Evolutionary conservation across 2,113 vertebrate genomes (phyloP), one percentile per base, ranked within the genome.

Genomic region (Willisornis vidua): DNA sequence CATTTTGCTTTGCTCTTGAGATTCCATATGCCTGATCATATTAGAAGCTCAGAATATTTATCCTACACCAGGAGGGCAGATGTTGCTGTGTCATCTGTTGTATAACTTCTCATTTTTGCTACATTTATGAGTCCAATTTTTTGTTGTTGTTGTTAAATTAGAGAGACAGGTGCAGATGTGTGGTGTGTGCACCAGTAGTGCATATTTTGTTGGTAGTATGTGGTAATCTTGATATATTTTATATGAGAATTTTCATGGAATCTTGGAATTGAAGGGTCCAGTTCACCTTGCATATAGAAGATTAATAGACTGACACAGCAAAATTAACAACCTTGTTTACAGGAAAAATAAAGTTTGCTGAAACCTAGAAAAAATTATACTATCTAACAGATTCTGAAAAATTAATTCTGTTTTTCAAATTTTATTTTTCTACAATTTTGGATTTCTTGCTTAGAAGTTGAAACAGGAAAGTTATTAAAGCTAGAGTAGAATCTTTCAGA

Each of bases 21-120:
- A 89, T 37, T 81, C 63, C 61, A 41, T 85, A 45, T 95, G 10
- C 68, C 94, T 95, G 66, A 87, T 95, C 22, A 54, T 84, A 84
- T 71, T 94, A 95, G 19, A 83, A 14, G 49, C 67, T 49, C 72
- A 70, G 71, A 72, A 66, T 31, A 67, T 94, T 97, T 93, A 84
- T 90, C 29, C 84, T 96, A 35, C 46, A 55, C 7, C 33, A 80
- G 20, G 67, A 71, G 9, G 31, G 19, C 49, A 95, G 65, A 75
- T 95, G 81, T 25, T 95, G 7, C 37, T 67, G 18, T 90, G 66
- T 81, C 68, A 72, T 85, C 16, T 91, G 54, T n/a, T 72, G 35
- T 80, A 80, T 29, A 84, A 24, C 41, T 51, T 96, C 22, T 23
- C 8, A 43, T 54, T 86, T 92, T 87, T 76, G 72, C 73, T 25